phyloP scores from a whole-genome alignment of 2,113 vertebrate species.

The Rhea pennata region DNA sequence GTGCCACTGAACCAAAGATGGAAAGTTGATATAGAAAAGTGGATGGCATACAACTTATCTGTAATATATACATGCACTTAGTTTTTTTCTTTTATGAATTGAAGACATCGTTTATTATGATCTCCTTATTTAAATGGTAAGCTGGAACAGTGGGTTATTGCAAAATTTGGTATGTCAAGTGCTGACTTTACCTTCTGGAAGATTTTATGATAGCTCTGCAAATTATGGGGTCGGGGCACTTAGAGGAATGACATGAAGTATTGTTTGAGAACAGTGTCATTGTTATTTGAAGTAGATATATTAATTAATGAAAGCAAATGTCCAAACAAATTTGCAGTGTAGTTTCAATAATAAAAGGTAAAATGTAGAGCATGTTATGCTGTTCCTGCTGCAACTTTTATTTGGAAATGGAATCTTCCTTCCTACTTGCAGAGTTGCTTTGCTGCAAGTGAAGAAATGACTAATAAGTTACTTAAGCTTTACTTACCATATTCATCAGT shows the following conservation, averaged over 20 bases:
- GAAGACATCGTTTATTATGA: neutral
- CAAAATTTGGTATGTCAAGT: neutral
- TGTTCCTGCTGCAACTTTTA: neutral
- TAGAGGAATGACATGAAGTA: neutral
- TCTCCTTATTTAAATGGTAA: neutral
- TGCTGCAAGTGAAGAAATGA: neutral
- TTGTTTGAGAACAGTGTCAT: neutral
- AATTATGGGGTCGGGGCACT: neutral
- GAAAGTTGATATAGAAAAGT: neutral
- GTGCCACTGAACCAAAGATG: neutral
- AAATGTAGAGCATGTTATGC: neutral
- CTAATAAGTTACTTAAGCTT: neutral
- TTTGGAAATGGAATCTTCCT: neutral
- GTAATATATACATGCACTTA: neutral
- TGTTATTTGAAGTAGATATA: neutral
- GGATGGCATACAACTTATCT: neutral
- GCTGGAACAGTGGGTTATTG: neutral
- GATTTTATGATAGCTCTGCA: neutral
- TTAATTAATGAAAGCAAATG: neutral
- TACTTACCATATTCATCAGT: neutral
- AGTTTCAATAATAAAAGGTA: neutral
- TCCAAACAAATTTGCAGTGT: neutral
- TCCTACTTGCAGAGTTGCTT: accelerated
- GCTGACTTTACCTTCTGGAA: neutral
- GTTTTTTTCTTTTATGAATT: neutral